Conservation (phyloP, 2,797 vertebrate species). For the Myiotriccus ornatus region DNA sequence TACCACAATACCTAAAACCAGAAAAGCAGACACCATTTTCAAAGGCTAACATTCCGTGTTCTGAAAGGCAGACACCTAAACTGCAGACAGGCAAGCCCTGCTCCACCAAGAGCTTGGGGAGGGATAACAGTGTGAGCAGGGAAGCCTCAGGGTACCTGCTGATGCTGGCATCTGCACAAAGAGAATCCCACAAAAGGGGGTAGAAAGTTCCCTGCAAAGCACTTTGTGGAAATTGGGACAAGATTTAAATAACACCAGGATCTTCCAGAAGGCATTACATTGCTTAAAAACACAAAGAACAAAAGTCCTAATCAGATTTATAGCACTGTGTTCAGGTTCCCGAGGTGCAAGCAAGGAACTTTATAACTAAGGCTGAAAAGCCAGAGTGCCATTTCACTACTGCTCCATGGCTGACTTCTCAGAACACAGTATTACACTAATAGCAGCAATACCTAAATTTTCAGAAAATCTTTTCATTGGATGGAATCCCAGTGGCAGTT, state of each 20-base stretch:
- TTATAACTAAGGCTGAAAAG: not conserved
- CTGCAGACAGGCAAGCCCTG: not conserved
- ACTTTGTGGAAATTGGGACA: not conserved
- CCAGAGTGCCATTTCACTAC: not conserved
- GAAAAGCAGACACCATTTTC: not conserved
- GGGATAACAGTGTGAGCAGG: not conserved
- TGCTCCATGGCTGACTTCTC: not conserved
- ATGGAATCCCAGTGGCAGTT: not conserved
- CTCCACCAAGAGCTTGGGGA: not conserved
- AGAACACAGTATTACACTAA: not conserved
- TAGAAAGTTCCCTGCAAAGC: not conserved
- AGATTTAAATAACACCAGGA: not conserved
- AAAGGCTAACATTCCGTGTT: not conserved
- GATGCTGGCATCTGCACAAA: not conserved
- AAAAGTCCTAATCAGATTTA: not conserved
- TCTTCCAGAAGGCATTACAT: not conserved
- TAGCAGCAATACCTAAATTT: not conserved
- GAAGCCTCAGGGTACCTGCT: rapidly evolving
- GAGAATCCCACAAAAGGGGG: not conserved
- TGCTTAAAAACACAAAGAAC: not conserved
- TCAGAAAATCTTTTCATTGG: not conserved
- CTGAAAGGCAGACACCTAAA: not conserved
- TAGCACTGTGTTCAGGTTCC: not conserved
- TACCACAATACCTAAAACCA: not conserved
- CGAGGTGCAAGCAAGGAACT: not conserved